Evolutionary conservation across 92 coral and sea anemone species (phyloP).

Genomic region (Parazoanthus swiftii): DNA sequence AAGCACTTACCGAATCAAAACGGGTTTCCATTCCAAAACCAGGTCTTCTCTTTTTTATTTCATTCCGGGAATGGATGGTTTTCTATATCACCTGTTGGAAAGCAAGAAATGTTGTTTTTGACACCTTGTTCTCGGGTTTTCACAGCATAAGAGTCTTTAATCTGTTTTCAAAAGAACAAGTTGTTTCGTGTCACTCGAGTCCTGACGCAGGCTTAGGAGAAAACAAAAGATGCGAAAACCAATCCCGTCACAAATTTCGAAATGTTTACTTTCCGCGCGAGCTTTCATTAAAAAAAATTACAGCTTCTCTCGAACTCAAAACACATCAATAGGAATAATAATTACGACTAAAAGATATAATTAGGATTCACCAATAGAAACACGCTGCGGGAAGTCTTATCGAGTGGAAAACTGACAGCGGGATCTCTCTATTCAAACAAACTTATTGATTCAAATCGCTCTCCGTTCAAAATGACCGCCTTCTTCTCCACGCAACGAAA

Average conservation of each 20-base stretch:
- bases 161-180: conserved; percentile 57
- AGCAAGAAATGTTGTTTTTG: conserved; percentile 30
- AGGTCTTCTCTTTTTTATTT: neutral
- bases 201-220: conserved; percentile 46
- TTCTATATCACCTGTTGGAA: conserved; percentile 15
- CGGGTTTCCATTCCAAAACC: neutral
- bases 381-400: conserved; percentile 31
- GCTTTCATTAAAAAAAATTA: conserved; percentile 69
- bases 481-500: conserved; percentile 26
- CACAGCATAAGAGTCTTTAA: conserved; percentile 38
- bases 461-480: conserved; percentile 42
- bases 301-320: conserved; percentile 45
- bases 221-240: conserved; percentile 55
- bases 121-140: conserved; percentile 35
- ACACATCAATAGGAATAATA: conserved; percentile 61
- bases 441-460: conserved; percentile 10
- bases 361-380: conserved; percentile 54
- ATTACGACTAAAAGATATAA: conserved; percentile 68
- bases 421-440: conserved; percentile 36
- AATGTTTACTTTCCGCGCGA: conserved; percentile 64
- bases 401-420: conserved; percentile 36
- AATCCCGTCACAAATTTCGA: conserved; percentile 46
- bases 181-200: conserved; percentile 52
- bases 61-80: neutral
- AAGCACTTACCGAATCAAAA: neutral